A percentile compares a stretch with the other conserved stretches of the same genome.
These are phyloP conservation scores for Telmatochromis sp. DNA, from an alignment of 2,113 vertebrate species.

Conservation along the genomic window DNA sequence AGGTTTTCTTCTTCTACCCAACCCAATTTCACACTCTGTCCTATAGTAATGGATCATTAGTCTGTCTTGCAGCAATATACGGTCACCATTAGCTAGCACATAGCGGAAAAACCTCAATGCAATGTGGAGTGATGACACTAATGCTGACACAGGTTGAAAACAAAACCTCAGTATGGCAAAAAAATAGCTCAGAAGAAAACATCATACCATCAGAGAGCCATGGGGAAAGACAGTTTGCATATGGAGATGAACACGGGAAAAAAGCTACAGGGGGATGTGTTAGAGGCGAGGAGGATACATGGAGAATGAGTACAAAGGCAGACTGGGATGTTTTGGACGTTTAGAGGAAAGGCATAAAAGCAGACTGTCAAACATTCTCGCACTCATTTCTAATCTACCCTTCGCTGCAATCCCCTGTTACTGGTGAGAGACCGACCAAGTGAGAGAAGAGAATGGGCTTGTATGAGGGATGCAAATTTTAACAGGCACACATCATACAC, in stretches of 20 bases:
- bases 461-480: constrained; percentile 25
- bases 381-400: constrained; percentile 35
- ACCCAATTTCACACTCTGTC: not conserved
- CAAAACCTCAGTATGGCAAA: constrained; percentile 14
- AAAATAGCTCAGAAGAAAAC: constrained; percentile 13
- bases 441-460: constrained; percentile 7
- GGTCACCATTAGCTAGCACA: not conserved
- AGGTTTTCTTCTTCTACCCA: not conserved
- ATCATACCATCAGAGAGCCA: constrained; percentile 34
- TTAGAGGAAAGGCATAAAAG: not conserved
- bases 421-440: constrained; percentile 2
- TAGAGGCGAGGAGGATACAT: not conserved
- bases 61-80: constrained; percentile 5
- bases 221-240: constrained; percentile 19
- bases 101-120: constrained; percentile 8
- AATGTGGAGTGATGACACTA: constrained; percentile 26
- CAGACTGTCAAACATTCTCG: constrained; percentile 30
- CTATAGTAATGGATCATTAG: not conserved
- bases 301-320: constrained; percentile 27
- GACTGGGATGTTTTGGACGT: not conserved
- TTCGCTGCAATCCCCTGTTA: not conserved
- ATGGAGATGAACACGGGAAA: constrained; percentile 36
- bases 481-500: not conserved
- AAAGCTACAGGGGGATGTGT: not conserved
- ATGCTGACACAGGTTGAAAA: constrained; percentile 27